phyloP scores from a whole-genome alignment of 2,888 invertebrate genomes.

The Drosophila longiperda region DNA sequence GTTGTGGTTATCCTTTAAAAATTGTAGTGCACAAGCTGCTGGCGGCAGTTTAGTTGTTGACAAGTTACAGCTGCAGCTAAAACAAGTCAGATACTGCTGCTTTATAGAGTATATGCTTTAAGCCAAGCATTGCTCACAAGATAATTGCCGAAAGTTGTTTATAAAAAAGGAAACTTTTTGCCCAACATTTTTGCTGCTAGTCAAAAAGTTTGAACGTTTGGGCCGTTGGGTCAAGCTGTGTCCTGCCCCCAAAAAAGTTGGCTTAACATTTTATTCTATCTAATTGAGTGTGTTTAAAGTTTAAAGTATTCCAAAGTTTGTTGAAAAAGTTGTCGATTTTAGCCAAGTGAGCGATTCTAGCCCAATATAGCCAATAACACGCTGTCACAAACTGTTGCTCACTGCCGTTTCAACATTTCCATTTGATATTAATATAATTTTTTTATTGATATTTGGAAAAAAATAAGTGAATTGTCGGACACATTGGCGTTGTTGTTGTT shows the following conservation, averaged over 20 bases:
- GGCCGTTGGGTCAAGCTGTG: slow-evolving; percentile 76
- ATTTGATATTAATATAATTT: slow-evolving; percentile 29
- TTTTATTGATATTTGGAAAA: slow-evolving; percentile 22
- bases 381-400: slow-evolving; percentile 57
- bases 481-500: slow-evolving; percentile 42
- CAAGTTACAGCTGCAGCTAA: slow-evolving; percentile 50
- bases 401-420: background rate
- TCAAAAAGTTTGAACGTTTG: slow-evolving; percentile 76
- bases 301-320: slow-evolving; percentile 76
- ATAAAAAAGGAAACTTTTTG: slow-evolving; percentile 66
- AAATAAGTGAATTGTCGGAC: background rate
- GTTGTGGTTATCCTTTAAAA: slow-evolving; percentile 35
- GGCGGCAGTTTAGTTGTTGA: slow-evolving; percentile 44
- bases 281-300: slow-evolving; percentile 82
- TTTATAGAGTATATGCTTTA: slow-evolving; percentile 36
- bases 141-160: slow-evolving; percentile 81
- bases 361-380: slow-evolving; percentile 51
- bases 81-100: slow-evolving; percentile 19
- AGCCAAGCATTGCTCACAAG: slow-evolving; percentile 65
- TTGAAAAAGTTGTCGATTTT: slow-evolving; percentile 57
- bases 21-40: slow-evolving; percentile 37
- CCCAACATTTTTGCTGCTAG: slow-evolving; percentile 71
- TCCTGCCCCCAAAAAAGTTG: slow-evolving; percentile 61
- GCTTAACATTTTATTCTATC: slow-evolving; percentile 78
- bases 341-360: slow-evolving; percentile 50